These are phyloP conservation scores for Penaeus japonicus DNA, from an alignment of 1,140 invertebrate species.

Conservation along the genomic window DNA sequence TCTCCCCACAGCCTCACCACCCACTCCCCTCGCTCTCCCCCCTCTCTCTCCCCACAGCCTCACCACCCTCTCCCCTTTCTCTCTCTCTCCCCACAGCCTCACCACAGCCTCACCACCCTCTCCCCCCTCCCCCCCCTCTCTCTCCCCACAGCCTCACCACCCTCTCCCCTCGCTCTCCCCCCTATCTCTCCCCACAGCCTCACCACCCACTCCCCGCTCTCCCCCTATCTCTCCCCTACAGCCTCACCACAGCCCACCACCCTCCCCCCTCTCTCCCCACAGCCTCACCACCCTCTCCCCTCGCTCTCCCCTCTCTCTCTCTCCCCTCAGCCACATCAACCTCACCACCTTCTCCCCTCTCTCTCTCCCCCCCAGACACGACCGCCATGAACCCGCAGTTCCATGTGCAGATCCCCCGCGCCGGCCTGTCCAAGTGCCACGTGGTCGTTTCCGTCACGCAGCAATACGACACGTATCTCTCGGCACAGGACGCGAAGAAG, in stretches of 20 bases:
- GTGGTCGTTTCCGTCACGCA: constrained; percentile 79
- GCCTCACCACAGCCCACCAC: too few species aligned
- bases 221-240: too few species aligned
- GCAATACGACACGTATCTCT: constrained; percentile 70
- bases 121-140: neutral
- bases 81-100: neutral
- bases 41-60: neutral
- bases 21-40: neutral
- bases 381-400: constrained; percentile 78
- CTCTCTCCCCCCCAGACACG: constrained; percentile 66
- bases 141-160: neutral
- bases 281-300: neutral
- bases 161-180: neutral
- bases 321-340: neutral
- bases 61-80: neutral
- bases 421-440: constrained; percentile 71
- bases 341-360: neutral
- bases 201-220: too few species aligned
- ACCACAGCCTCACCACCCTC: neutral
- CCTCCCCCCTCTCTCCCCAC: too few species aligned
- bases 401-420: constrained; percentile 74
- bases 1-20: neutral
- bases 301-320: neutral
- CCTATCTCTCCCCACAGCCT: neutral
- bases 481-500: constrained; percentile 52